These are phyloP conservation scores for Crematogaster levior DNA, from an alignment of 2,888 invertebrate genomes.

Conservation along the genomic window DNA sequence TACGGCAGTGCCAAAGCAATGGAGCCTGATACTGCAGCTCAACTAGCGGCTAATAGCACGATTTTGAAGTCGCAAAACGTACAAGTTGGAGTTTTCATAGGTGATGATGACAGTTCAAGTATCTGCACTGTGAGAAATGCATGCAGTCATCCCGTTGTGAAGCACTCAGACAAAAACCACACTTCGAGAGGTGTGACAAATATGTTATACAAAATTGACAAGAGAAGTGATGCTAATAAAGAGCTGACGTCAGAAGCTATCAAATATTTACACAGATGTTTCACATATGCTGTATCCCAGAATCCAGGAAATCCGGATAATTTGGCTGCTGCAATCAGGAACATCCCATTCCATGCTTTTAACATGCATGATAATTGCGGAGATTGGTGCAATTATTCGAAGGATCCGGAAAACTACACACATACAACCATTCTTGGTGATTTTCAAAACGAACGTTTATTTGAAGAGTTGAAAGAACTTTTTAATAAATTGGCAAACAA, in stretches of 20 bases:
- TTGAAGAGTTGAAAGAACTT: conserved; percentile 28
- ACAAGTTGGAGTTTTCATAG: too few relatives aligned
- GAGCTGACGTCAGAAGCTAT: background rate
- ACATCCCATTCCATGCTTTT: background rate
- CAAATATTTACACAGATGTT: conserved; percentile 67
- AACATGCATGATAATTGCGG: conserved; percentile 46
- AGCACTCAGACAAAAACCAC: conserved; percentile 57
- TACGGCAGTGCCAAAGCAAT: conserved; percentile 74
- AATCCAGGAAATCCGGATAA: conserved; percentile 58
- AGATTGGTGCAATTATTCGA: conserved; percentile 62
- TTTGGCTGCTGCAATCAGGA: background rate
- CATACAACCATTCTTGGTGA: conserved; percentile 14
- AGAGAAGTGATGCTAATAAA: background rate
- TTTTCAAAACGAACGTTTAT: conserved; percentile 30
- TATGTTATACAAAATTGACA: conserved; percentile 27
- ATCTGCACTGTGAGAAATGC: conserved; percentile 55
- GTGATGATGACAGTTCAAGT: too few relatives aligned
- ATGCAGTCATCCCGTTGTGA: conserved; percentile 63
- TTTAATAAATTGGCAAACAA: conserved; percentile 27
- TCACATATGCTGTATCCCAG: conserved; percentile 68
- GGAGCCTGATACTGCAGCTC: too few relatives aligned
- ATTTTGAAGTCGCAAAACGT: too few relatives aligned
- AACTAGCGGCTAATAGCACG: too few relatives aligned
- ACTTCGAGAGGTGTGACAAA: conserved; percentile 38
- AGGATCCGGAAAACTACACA: conserved; percentile 34